Percentiles rank a stretch among this genome's conserved stretches.
Conservation (phyloP, 2,113 vertebrate species). For the Oreocharis arfaki region DNA sequence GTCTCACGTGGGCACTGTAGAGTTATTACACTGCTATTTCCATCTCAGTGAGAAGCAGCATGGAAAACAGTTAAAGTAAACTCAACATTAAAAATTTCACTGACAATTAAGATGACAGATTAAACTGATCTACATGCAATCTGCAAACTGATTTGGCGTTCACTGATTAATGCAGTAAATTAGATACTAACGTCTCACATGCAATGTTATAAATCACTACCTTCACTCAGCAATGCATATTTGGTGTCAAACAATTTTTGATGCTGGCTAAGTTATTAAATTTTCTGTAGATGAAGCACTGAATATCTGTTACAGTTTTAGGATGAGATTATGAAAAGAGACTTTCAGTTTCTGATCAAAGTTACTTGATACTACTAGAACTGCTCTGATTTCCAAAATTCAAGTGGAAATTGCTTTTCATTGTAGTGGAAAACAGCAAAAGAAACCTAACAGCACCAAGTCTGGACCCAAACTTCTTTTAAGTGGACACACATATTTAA, state of each 20-base stretch:
- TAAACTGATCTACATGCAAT: slow-evolving; percentile 57
- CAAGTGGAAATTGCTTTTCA: background rate
- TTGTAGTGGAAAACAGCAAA: background rate
- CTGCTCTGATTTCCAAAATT: background rate
- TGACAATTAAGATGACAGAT: slow-evolving; percentile 61
- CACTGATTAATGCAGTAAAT: slow-evolving; percentile 64
- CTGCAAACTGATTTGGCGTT: slow-evolving; percentile 44
- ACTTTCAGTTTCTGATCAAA: background rate
- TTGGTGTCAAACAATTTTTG: slow-evolving; percentile 28
- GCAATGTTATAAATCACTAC: slow-evolving; percentile 34
- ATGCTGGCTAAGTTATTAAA: background rate
- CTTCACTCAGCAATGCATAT: slow-evolving; percentile 8
- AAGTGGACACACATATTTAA: background rate
- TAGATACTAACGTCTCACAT: slow-evolving; percentile 31
- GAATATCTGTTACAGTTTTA: background rate
- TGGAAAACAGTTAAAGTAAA: slow-evolving; percentile 42
- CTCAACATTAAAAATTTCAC: slow-evolving; percentile 43
- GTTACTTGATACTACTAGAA: background rate
- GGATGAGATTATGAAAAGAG: background rate
- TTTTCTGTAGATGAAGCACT: background rate
- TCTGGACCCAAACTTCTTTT: background rate
- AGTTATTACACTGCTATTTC: background rate
- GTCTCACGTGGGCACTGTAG: background rate
- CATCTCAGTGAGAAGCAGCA: background rate
- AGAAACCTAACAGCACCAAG: background rate